A percentile compares a stretch with the other conserved stretches of the same genome.
phyloP scores from a whole-genome alignment of 1,140 invertebrate species.

The Trichonephila clavipes region DNA sequence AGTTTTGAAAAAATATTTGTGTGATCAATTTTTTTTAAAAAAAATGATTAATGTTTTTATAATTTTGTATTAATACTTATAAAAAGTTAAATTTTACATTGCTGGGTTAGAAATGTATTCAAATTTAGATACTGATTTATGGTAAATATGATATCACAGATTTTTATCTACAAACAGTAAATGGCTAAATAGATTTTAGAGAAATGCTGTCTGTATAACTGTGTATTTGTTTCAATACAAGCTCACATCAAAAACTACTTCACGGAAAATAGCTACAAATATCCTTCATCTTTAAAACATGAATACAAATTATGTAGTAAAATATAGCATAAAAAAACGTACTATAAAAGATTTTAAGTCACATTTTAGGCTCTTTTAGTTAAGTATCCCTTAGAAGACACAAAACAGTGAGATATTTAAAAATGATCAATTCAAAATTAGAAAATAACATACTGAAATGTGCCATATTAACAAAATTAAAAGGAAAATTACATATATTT shows the following conservation, averaged over 20 bases:
- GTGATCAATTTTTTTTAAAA: neutral
- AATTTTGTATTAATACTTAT: neutral
- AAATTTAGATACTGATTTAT: constrained; percentile 11
- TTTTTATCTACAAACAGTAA: constrained; percentile 51
- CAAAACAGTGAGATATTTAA: neutral
- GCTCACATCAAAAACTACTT: constrained; percentile 51
- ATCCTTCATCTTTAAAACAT: constrained; percentile 20
- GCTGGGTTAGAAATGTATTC: neutral
- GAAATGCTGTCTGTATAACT: constrained; percentile 19
- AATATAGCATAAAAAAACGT: constrained; percentile 25
- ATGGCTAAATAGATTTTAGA: constrained; percentile 2
- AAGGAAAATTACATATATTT: neutral
- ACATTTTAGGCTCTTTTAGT: constrained; percentile 24
- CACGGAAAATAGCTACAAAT: constrained; percentile 35
- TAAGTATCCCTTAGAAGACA: constrained; percentile 13
- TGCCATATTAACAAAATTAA: neutral
- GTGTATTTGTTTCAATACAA: neutral
- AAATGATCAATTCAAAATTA: neutral
- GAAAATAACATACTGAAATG: neutral
- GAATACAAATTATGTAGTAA: constrained; percentile 40
- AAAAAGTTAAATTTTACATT: neutral
- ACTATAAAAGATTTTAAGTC: constrained; percentile 50
- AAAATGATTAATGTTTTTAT: neutral
- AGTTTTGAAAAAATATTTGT: neutral
- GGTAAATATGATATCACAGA: constrained; percentile 25